phyloP scores from a whole-genome alignment of 2,797 vertebrate genomes.

The Xenopus petersii region DNA sequence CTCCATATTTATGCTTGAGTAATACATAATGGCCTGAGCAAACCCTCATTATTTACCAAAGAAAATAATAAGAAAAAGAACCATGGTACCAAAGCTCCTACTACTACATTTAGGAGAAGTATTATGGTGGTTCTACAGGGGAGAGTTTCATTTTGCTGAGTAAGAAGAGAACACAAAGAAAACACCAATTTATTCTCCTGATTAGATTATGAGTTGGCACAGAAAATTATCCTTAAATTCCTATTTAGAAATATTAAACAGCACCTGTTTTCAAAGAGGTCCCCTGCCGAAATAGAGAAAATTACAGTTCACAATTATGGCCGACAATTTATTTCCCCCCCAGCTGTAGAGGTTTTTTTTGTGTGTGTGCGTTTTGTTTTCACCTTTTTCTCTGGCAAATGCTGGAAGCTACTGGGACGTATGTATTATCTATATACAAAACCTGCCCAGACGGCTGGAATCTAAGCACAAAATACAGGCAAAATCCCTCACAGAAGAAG shows the following conservation, averaged over 20 bases:
- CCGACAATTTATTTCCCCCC: conserved; percentile 46
- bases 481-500: not conserved
- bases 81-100: too few species aligned
- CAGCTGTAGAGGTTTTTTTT: conserved; percentile 31
- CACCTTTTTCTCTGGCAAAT: conserved; percentile 34
- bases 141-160: too few species aligned
- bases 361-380: conserved; percentile 17
- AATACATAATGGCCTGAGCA: too few species aligned
- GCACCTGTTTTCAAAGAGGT: conserved; percentile 22
- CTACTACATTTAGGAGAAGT: too few species aligned
- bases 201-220: conserved; percentile 17
- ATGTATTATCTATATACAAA: conserved; percentile 37
- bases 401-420: conserved; percentile 28
- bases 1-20: too few species aligned
- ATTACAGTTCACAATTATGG: conserved; percentile 41
- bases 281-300: conserved; percentile 39
- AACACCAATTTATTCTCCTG: not conserved
- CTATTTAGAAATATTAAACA: conserved; percentile 41
- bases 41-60: too few species aligned
- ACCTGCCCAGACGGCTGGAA: conserved; percentile 8
- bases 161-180: too few species aligned
- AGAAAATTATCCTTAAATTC: conserved; percentile 39
- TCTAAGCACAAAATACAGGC: not conserved
- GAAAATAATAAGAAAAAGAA: too few species aligned
- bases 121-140: too few species aligned